Conservation (phyloP, 2,113 vertebrate genomes). For the Hippocampus barbouri region DNA sequence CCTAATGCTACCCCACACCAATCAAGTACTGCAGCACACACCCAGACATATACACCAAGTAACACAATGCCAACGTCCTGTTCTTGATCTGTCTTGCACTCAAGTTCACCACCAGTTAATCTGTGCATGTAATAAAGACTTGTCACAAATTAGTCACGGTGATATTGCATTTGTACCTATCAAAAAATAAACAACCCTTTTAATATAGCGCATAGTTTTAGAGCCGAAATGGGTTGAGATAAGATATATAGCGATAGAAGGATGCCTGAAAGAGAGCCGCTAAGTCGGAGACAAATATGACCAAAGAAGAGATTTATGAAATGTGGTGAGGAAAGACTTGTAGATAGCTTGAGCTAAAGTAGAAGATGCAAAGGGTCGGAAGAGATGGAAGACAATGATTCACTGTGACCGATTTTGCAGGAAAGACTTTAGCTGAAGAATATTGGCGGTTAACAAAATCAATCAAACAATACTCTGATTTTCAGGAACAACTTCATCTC, state of each 20-base stretch:
- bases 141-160: background rate
- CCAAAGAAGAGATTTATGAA: background rate
- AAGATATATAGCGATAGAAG: background rate
- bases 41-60: conserved; percentile 20
- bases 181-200: background rate
- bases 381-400: background rate
- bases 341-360: background rate
- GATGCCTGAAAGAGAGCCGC: background rate
- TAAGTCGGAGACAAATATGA: background rate
- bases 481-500: background rate
- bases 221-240: background rate
- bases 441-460: background rate
- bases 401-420: background rate
- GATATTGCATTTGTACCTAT: background rate
- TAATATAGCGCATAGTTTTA: background rate
- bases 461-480: background rate
- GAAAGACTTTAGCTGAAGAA: background rate
- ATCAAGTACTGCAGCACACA: conserved; percentile 16
- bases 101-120: conserved; percentile 44
- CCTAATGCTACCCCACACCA: conserved; percentile 35
- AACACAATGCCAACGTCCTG: conserved; percentile 14
- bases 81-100: conserved; percentile 29
- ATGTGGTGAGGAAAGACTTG: background rate
- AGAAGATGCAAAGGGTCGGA: background rate
- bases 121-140: conserved; percentile 39